Evolutionary conservation across 2,888 invertebrate species (phyloP).

Genomic region (Chloromyia formosa): DNA sequence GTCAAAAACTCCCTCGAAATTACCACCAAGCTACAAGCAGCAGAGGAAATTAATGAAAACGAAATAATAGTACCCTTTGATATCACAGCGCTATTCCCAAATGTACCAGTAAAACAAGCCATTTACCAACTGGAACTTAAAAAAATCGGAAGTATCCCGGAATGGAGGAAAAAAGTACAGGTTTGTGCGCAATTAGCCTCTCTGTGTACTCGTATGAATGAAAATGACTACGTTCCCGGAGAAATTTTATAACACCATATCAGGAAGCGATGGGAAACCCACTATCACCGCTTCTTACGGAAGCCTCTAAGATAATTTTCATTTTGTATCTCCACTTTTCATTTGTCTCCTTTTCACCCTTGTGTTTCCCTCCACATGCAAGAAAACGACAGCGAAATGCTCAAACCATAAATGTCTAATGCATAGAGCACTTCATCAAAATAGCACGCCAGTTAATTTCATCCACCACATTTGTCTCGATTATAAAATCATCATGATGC

Average conservation of each 20-base stretch:
- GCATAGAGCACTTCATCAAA: background rate
- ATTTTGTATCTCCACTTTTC: too few relatives aligned
- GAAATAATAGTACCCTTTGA: background rate
- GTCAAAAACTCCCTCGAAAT: background rate
- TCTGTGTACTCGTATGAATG: background rate
- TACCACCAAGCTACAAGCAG: background rate
- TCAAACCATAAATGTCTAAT: too few relatives aligned
- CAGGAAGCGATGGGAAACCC: background rate
- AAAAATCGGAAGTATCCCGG: background rate
- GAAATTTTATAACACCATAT: too few relatives aligned
- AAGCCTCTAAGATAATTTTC: too few relatives aligned
- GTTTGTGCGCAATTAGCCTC: background rate
- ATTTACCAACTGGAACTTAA: background rate
- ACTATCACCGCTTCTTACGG: background rate
- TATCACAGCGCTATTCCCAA: background rate
- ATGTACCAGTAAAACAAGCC: background rate
- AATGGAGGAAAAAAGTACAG: background rate
- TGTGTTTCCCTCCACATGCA: too few relatives aligned
- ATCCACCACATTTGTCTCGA: constrained; percentile 12
- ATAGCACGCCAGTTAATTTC: constrained; percentile 8
- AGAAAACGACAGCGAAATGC: too few relatives aligned
- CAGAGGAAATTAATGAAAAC: background rate
- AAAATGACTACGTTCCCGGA: too few relatives aligned
- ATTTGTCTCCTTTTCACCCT: too few relatives aligned
- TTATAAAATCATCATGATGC: background rate